Base-by-base conservation (phyloP, 2,113 vertebrate genomes). In the Caretta caretta region DNA sequence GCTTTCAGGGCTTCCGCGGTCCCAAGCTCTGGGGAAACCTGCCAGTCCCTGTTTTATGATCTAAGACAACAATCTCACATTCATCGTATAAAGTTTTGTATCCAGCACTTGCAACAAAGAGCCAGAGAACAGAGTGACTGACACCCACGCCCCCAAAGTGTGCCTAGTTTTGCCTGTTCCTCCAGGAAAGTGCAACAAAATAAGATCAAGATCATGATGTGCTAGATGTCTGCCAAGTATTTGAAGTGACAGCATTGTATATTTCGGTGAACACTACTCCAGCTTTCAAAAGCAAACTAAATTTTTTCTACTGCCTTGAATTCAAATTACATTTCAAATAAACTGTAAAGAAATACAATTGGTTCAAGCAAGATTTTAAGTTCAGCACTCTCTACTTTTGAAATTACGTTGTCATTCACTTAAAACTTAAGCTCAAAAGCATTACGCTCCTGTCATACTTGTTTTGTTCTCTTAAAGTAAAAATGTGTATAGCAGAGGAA, bases 361-460 rank as follows among this genome's bases (percentile, higher is more conserved):
- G 85, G 79, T 93, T 96, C 94, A 88, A 79, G 93, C 76, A 96
- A 94, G 92, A 94, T 96, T 93, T 88, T 89, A 95, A 97, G 93
- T 88, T 96, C 95, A 96, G 56, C 96, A 94, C 94, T 97, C 87
- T 94, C 83, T 96, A 20, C 53, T 92, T 89, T 94, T 93, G 94
- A 97, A 98, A 97, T 98, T 96, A 93, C 87, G 97, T 97, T 93
- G 88, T 95, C 95, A 93, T 84, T 97, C 94, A 25, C 80, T 87
- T 92, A 72, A 96, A 96, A 85, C 94, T 97, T 97, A 97, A 97
- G 90, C 95, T 95, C 88, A 96, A 96, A 95, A 98, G 76, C 78
- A 81, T 97, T 96, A 96, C 96, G 92, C 83, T 97, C 95, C 89
- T 88, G 93, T 97, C 97, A 96, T 62, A 92, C 49, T 96, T 95